These are phyloP conservation scores for Ferdinandea cuprea DNA, from an alignment of 2,888 invertebrate species.

Conservation along the genomic window DNA sequence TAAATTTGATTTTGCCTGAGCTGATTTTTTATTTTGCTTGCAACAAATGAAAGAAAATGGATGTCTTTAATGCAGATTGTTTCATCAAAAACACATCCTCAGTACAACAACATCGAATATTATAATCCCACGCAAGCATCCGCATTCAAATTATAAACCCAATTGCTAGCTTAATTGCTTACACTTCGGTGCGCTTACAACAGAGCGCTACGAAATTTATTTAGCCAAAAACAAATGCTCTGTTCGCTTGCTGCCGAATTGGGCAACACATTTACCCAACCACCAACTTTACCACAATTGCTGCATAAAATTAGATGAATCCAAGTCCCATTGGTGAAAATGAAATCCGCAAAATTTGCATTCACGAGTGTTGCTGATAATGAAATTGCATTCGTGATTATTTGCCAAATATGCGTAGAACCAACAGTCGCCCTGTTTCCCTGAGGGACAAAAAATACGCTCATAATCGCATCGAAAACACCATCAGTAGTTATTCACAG, in stretches of 20 bases:
- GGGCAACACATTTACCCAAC: neutral
- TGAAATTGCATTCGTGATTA: slow-evolving; percentile 52
- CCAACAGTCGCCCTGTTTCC: neutral
- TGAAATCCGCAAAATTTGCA: slow-evolving; percentile 6
- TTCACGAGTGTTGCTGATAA: slow-evolving; percentile 49
- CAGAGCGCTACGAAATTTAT: neutral
- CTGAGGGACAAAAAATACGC: slow-evolving; percentile 4
- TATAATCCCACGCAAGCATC: neutral
- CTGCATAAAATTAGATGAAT: slow-evolving; percentile 9
- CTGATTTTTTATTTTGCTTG: too few relatives aligned
- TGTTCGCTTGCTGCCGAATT: neutral
- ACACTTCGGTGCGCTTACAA: neutral
- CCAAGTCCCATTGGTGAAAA: slow-evolving; percentile 3
- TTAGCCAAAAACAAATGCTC: slow-evolving; percentile 2
- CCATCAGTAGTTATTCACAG: slow-evolving; percentile 22
- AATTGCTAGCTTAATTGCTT: slow-evolving; percentile 1
- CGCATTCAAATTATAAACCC: neutral
- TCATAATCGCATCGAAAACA: slow-evolving; percentile 12
- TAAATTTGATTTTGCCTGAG: too few relatives aligned
- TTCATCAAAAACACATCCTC: too few relatives aligned
- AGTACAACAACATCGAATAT: too few relatives aligned
- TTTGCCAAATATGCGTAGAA: slow-evolving; percentile 44
- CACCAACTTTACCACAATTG: neutral
- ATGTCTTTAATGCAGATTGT: too few relatives aligned
- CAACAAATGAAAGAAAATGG: too few relatives aligned